Conservation (phyloP, 2,113 vertebrate genomes). For the Oceanites oceanicus region DNA sequence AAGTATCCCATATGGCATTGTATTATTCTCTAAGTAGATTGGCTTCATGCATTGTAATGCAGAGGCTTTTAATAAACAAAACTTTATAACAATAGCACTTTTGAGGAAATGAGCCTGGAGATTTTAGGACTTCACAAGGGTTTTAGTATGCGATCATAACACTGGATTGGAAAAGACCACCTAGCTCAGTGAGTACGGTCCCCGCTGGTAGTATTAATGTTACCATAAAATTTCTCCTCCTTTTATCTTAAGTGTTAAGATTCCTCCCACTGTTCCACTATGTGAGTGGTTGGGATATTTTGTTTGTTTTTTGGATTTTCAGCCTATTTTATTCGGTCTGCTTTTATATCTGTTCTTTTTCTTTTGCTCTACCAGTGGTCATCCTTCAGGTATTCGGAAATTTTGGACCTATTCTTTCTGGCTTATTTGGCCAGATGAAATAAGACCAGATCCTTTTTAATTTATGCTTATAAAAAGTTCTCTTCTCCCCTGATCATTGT, state of each 20-base stretch:
- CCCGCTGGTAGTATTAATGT: background rate
- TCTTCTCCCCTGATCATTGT: background rate
- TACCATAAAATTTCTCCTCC: background rate
- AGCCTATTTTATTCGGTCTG: background rate
- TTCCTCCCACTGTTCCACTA: background rate
- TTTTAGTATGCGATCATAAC: background rate
- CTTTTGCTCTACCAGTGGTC: background rate
- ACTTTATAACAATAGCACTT: slow-evolving; percentile 34
- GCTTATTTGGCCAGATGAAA: background rate
- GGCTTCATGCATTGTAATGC: background rate
- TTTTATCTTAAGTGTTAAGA: background rate
- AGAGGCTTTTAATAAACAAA: slow-evolving; percentile 35
- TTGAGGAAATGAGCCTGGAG: slow-evolving; percentile 56
- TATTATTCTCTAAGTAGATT: background rate
- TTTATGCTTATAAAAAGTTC: background rate
- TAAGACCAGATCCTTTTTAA: background rate
- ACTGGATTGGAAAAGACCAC: slow-evolving; percentile 43
- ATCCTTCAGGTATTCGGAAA: background rate
- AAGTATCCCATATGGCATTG: background rate
- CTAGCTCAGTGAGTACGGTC: slow-evolving; percentile 22
- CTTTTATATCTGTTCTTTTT: background rate
- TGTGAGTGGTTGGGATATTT: background rate
- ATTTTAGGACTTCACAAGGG: slow-evolving; percentile 8
- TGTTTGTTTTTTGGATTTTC: background rate
- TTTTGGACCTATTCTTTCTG: background rate